Conservation (phyloP, 2,888 invertebrate genomes). For the Aplocera efformata region DNA sequence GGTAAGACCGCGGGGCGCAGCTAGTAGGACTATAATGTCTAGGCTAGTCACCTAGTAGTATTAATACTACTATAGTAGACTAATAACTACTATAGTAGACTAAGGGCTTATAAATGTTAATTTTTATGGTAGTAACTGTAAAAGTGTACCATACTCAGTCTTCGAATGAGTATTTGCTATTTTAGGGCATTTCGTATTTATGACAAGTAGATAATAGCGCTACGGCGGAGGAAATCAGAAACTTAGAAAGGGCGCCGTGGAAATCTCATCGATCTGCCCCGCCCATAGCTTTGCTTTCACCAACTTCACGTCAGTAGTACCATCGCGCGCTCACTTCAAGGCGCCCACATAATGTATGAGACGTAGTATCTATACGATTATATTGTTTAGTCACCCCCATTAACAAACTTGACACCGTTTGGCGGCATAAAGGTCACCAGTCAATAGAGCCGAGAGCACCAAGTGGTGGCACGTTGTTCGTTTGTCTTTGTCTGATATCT, state of each 20-base stretch:
- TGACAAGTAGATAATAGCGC: constrained; percentile 32
- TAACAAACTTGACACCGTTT: constrained; percentile 59
- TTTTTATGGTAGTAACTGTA: too few species aligned
- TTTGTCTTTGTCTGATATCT: constrained; percentile 19
- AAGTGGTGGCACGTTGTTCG: constrained; percentile 20
- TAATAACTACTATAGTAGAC: too few species aligned
- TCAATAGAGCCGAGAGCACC: constrained; percentile 37
- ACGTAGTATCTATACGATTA: constrained; percentile 68
- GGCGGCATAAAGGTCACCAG: constrained; percentile 55
- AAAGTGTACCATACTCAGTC: too few species aligned
- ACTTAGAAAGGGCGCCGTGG: constrained; percentile 45
- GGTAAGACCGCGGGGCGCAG: too few species aligned
- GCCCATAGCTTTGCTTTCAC: constrained; percentile 47
- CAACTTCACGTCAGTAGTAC: constrained; percentile 58
- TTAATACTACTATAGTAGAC: too few species aligned
- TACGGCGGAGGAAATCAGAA: constrained; percentile 35
- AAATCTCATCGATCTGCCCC: constrained; percentile 64
- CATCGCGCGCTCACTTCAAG: constrained; percentile 65
- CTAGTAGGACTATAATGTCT: too few species aligned
- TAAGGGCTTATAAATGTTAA: too few species aligned
- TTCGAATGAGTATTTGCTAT: too few species aligned
- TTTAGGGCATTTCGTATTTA: too few species aligned
- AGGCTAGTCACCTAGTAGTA: too few species aligned
- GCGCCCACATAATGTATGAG: constrained; percentile 61
- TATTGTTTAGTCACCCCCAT: constrained; percentile 67